Evolutionary conservation across 2,797 vertebrate genomes (phyloP).

Genomic region (Hippocampus kuda): DNA sequence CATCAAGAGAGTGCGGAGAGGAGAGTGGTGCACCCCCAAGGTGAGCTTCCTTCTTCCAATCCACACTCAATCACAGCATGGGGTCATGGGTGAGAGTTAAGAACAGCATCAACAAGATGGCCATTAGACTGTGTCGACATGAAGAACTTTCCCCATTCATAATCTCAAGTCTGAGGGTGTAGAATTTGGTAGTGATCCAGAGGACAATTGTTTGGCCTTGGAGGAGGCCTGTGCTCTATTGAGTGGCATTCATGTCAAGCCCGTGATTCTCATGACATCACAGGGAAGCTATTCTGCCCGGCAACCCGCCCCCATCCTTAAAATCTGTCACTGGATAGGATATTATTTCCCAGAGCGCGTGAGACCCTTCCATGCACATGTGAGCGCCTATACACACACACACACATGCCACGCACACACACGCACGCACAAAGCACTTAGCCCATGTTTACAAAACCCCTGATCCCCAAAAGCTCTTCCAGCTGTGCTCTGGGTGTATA

Average conservation of each 20-base stretch:
- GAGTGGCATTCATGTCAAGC: slow-evolving; percentile 7
- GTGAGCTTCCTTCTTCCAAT: no score
- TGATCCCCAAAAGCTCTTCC: slow-evolving; percentile 58
- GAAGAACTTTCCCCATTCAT: not conserved
- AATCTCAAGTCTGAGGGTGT: not conserved
- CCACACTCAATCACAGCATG: not conserved
- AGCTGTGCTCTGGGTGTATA: slow-evolving; percentile 48
- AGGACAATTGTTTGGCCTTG: not conserved
- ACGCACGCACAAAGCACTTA: slow-evolving; percentile 34
- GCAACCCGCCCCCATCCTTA: slow-evolving; percentile 24
- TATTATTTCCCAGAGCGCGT: slow-evolving; percentile 56
- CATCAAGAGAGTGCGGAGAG: no score
- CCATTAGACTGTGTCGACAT: not conserved
- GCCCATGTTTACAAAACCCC: slow-evolving; percentile 57
- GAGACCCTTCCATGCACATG: slow-evolving; percentile 25
- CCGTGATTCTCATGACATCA: slow-evolving; percentile 69
- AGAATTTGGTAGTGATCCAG: not conserved
- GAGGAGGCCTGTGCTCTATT: not conserved
- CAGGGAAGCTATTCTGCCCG: slow-evolving; percentile 54
- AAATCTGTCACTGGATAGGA: slow-evolving; percentile 63
- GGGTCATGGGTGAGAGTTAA: not conserved
- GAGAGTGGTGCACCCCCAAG: no score
- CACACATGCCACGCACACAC: slow-evolving; percentile 13
- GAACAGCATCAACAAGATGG: not conserved
- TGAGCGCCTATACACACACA: slow-evolving; percentile 11